Evolutionary conservation across 2,888 invertebrate genomes (phyloP).

Genomic region (Chirona hameri): DNA sequence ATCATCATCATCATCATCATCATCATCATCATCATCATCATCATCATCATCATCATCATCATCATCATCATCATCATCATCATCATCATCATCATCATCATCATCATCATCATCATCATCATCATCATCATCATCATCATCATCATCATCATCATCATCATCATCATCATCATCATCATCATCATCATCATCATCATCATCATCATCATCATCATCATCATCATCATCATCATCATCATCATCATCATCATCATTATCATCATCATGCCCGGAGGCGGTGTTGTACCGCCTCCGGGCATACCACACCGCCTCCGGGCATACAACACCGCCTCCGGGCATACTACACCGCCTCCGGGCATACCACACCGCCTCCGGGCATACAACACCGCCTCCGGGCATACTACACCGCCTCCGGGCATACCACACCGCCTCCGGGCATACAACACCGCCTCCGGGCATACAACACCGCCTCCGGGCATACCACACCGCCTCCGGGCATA

Average conservation of each 20-base stretch:
- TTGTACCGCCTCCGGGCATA: too few relatives aligned
- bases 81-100: slow-evolving; percentile 22
- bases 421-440: too few relatives aligned
- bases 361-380: too few relatives aligned
- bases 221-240: background rate
- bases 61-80: slow-evolving; percentile 22
- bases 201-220: slow-evolving; percentile 22
- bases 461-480: too few relatives aligned
- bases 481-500: too few relatives aligned
- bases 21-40: slow-evolving; percentile 22
- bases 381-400: too few relatives aligned
- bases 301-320: too few relatives aligned
- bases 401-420: too few relatives aligned
- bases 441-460: too few relatives aligned
- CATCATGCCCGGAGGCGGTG: background rate
- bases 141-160: slow-evolving; percentile 22
- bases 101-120: slow-evolving; percentile 22
- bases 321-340: too few relatives aligned
- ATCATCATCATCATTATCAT: too few relatives aligned
- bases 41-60: slow-evolving; percentile 22
- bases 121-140: slow-evolving; percentile 5
- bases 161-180: slow-evolving; percentile 22
- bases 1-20: slow-evolving; percentile 22
- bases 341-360: too few relatives aligned
- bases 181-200: background rate